Evolutionary conservation across 2,888 invertebrate species (phyloP).

Genomic region (Lumbricus terrestris): DNA sequence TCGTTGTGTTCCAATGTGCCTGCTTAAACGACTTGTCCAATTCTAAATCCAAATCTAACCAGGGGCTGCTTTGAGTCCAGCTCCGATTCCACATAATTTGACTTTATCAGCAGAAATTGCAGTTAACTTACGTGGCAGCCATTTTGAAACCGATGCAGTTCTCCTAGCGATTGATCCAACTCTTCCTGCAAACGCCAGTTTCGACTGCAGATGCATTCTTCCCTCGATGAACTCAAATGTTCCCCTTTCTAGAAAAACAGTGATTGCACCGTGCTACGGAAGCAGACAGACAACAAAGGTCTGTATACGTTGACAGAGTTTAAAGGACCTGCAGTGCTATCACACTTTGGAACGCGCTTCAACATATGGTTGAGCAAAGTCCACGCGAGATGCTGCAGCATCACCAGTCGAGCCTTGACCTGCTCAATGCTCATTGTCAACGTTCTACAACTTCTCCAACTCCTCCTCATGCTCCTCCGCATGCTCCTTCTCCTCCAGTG

Average conservation of each 20-base stretch:
- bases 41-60: background rate
- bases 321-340: background rate
- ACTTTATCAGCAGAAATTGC: background rate
- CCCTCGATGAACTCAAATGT: background rate
- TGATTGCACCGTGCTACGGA: background rate
- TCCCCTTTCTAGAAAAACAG: background rate
- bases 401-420: background rate
- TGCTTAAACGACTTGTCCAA: background rate
- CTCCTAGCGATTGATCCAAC: background rate
- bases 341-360: background rate
- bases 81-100: background rate
- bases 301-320: background rate
- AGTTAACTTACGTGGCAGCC: background rate
- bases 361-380: background rate
- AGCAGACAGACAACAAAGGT: background rate
- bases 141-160: background rate
- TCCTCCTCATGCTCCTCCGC: too few species aligned
- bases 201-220: constrained; percentile 3
- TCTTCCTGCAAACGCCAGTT: background rate
- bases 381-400: background rate
- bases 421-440: background rate
- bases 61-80: background rate
- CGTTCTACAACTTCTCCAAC: background rate
- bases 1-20: background rate
- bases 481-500: too few species aligned